Percentiles rank a stretch among this genome's conserved stretches.
phyloP scores from a whole-genome alignment of 2,113 vertebrate genomes.

The Caretta caretta region DNA sequence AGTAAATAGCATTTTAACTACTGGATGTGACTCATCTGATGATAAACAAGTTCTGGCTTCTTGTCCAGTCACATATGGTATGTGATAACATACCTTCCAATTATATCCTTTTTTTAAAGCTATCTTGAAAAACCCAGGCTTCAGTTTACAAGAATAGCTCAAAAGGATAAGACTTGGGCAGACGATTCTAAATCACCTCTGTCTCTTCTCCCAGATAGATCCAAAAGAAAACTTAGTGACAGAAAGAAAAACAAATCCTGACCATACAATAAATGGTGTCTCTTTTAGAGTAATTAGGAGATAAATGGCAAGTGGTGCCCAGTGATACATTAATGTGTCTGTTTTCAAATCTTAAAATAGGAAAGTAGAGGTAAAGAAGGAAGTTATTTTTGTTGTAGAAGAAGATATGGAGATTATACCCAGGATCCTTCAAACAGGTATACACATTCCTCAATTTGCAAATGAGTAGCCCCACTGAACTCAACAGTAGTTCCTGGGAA shows the following conservation, averaged over 20 bases:
- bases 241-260: not conserved
- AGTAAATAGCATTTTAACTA: slow-evolving; percentile 40
- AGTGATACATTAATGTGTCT: not conserved
- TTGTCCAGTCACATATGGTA: slow-evolving; percentile 22
- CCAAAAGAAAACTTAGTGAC: not conserved
- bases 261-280: not conserved
- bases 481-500: not conserved
- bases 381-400: not conserved
- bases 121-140: not conserved
- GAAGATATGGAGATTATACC: not conserved
- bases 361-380: not conserved
- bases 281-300: not conserved
- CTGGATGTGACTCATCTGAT: slow-evolving; percentile 40
- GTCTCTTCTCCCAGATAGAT: not conserved
- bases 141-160: not conserved
- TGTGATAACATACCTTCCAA: slow-evolving; percentile 21
- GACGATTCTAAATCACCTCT: not conserved
- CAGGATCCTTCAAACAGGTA: not conserved
- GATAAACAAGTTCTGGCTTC: slow-evolving; percentile 38
- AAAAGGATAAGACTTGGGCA: not conserved
- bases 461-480: not conserved
- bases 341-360: not conserved
- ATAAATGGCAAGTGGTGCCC: not conserved
- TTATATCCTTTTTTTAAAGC: slow-evolving; percentile 26
- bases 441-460: not conserved